These are phyloP conservation scores for Acanthurus lineatus DNA, from an alignment of 2,797 vertebrate species.

Conservation along the genomic window DNA sequence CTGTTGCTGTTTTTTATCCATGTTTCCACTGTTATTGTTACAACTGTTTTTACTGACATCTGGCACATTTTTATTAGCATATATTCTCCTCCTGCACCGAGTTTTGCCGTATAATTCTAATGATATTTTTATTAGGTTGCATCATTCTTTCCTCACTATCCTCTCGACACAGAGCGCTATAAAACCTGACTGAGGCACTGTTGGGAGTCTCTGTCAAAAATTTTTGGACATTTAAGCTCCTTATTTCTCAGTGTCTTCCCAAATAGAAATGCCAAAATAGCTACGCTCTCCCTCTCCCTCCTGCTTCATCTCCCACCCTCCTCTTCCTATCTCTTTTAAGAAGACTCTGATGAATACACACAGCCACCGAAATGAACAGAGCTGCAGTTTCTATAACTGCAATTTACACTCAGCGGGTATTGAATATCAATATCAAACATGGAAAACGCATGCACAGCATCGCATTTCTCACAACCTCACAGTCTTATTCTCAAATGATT, in stretches of 20 bases:
- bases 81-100: conserved; percentile 8
- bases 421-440: background rate
- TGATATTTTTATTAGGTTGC: conserved; percentile 49
- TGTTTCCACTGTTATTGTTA: background rate
- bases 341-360: background rate
- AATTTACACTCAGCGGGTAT: too few species aligned
- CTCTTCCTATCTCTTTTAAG: background rate
- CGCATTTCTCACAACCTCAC: conserved; percentile 7
- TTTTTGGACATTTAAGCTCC: conserved; percentile 22
- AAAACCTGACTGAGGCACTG: conserved; percentile 35
- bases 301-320: conserved; percentile 4
- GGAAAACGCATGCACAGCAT: background rate
- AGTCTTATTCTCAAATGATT: background rate
- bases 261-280: conserved; percentile 31
- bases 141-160: conserved; percentile 31
- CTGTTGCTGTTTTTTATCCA: background rate
- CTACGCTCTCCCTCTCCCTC: background rate
- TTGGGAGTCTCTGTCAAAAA: conserved; percentile 13
- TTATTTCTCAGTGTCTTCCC: conserved; percentile 9
- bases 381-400: background rate
- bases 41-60: conserved; percentile 29
- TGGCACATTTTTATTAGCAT: conserved; percentile 2
- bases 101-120: conserved; percentile 19
- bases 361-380: background rate
- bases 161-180: conserved; percentile 28